phyloP scores from a whole-genome alignment of 2,888 invertebrate species.

The Clunio marinus region DNA sequence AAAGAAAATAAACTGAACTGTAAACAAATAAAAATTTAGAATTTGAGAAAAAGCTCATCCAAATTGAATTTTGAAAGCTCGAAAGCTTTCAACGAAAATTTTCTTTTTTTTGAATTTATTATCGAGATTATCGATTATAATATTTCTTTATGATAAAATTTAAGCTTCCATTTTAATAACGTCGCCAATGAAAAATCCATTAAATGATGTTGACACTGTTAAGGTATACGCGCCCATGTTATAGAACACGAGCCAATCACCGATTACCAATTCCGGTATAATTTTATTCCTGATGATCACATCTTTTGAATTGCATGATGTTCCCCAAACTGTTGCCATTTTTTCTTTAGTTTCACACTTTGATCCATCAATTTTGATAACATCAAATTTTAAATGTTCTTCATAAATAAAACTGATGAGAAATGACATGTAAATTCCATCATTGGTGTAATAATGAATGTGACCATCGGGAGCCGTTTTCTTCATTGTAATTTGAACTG shows the following conservation, averaged over 20 bases:
- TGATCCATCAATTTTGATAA: neutral
- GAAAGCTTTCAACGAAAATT: no score
- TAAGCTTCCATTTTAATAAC: neutral
- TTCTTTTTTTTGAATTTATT: no score
- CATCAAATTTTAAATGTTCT: neutral
- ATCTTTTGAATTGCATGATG: slow-evolving; percentile 93
- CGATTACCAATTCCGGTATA: slow-evolving; percentile 70
- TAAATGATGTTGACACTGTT: slow-evolving; percentile 88
- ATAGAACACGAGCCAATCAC: slow-evolving; percentile 85
- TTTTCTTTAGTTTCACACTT: neutral
- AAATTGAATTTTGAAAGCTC: no score
- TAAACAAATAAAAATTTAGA: no score
- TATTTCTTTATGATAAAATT: no score
- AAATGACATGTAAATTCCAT: slow-evolving; percentile 31
- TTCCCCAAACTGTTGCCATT: slow-evolving; percentile 74
- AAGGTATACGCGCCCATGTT: slow-evolving; percentile 98
- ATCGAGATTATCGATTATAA: no score
- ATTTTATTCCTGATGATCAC: slow-evolving; percentile 57
- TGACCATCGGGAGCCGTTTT: neutral
- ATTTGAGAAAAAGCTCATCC: no score
- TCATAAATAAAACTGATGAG: neutral
- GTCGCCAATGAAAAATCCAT: slow-evolving; percentile 65
- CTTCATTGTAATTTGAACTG: slow-evolving; percentile 13
- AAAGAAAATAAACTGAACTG: no score
- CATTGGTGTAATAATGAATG: slow-evolving; percentile 13